phyloP scores from a whole-genome alignment of 2,113 vertebrate species.

The Burhinus bistriatus region DNA sequence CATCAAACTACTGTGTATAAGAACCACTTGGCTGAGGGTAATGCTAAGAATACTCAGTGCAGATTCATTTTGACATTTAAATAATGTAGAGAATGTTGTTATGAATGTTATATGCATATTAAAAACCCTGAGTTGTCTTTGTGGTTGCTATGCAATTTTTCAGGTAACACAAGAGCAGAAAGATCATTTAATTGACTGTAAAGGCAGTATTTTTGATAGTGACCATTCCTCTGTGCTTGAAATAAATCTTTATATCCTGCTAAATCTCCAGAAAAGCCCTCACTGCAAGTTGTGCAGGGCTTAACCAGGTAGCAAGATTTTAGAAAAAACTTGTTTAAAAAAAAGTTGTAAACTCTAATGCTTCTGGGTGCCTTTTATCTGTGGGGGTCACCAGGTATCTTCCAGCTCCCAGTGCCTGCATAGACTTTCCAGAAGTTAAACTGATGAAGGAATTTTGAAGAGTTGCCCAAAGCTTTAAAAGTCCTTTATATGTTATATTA shows the following conservation, averaged over 20 bases:
- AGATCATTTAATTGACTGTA: neutral
- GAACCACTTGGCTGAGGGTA: neutral
- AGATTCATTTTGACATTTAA: neutral
- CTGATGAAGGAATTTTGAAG: neutral
- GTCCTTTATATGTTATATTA: neutral
- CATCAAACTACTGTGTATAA: neutral
- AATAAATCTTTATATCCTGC: neutral
- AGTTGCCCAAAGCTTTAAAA: neutral
- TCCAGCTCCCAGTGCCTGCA: neutral
- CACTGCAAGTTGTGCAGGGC: neutral
- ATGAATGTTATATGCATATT: neutral
- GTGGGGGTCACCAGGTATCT: rapidly evolving
- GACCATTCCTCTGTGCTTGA: neutral
- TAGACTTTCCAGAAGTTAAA: neutral
- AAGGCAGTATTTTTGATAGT: neutral
- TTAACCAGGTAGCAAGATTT: neutral
- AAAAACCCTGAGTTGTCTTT: neutral
- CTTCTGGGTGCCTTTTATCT: neutral
- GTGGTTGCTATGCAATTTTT: neutral
- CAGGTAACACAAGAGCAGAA: neutral
- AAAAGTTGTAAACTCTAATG: neutral
- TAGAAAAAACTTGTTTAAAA: neutral
- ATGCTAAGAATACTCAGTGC: neutral
- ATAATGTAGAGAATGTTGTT: neutral
- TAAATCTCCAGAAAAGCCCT: neutral